Base-by-base conservation (phyloP, 2,113 vertebrate species). In the Elgaria multicarinata region DNA sequence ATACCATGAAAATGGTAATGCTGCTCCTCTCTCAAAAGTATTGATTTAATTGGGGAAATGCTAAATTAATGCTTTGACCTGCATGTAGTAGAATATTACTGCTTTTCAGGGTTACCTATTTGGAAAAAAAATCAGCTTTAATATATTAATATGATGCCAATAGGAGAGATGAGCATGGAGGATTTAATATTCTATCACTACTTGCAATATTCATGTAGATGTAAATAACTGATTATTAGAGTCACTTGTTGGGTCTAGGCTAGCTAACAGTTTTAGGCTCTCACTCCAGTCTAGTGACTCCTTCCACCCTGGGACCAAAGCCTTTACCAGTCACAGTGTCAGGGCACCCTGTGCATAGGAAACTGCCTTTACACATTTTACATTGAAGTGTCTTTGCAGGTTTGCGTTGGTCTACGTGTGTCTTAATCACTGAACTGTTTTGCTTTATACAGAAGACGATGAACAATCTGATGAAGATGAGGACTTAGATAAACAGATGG, bases 401-500 rank as follows among this genome's bases (percentile, higher is more conserved):
- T 83, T 89, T 83, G 58, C 42, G 20, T 39, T 83, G 20, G 62
- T 3, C 50, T n/a, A 2, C n/a, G 13, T n/a, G 42, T 71, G 1
- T n/a, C 86, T n/a, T 75, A 3, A 78, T 26, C 86, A 3, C 86
- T 89, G 62, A 94, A 75, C 55, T 92, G 9, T 83, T 3, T 42
- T 82, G 33, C 33, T 26, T 91, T 94, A 71, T 88, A 55, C 90
- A 99, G 98, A 98, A 80, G 97, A 98, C 14, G 97, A 96, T 55
- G 97, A 97, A 80, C 95, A 98, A 31, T 98, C 98, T 0, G 97
- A 98, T 20, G 98, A 99, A 69, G 97, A 98, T 0, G 95, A 98
- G 97, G 94, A 99, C 81, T 96, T 99, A 92, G 99, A 99, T 94
- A 99, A 99, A 91, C 98, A 99, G 93, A 99, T 99, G 98, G 99